Percentiles rank a stretch among this genome's conserved stretches.
These are phyloP conservation scores for Ceratosolen solmsi DNA, from an alignment of 1,140 invertebrate genomes.

Conservation along the genomic window DNA sequence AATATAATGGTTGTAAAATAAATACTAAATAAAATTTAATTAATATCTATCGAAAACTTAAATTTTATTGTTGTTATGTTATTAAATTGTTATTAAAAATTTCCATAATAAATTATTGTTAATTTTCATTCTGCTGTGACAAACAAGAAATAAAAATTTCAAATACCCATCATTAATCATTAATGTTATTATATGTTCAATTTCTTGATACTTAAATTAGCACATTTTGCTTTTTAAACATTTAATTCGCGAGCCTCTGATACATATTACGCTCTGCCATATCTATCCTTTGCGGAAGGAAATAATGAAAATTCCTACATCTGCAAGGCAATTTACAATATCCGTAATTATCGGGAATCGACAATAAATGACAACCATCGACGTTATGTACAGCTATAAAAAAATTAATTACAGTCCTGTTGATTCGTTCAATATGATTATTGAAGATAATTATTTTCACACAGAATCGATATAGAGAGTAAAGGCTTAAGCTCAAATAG, in stretches of 20 bases:
- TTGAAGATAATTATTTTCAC: too few species aligned
- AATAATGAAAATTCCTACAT: constrained; percentile 40
- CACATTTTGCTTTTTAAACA: constrained; percentile 1
- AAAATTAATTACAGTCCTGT: background rate
- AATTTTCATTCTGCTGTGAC: too few species aligned
- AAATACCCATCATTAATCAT: background rate
- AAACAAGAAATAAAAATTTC: constrained; percentile 8
- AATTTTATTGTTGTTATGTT: too few species aligned
- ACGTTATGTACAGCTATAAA: background rate
- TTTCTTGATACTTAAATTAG: constrained; percentile 9
- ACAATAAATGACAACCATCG: background rate
- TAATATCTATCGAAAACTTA: too few species aligned
- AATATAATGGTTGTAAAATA: too few species aligned
- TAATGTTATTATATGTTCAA: background rate
- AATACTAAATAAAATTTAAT: too few species aligned
- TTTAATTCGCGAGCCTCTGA: background rate
- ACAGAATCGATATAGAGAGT: too few species aligned
- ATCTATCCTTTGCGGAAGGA: background rate
- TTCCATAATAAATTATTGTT: background rate
- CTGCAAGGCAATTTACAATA: background rate
- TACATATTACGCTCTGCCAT: background rate
- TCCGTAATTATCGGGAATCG: background rate
- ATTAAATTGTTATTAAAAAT: too few species aligned
- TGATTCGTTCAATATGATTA: too few species aligned
- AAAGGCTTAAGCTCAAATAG: too few species aligned